These are phyloP conservation scores for Cnemophilus loriae DNA, from an alignment of 2,113 vertebrate genomes.

Conservation along the genomic window DNA sequence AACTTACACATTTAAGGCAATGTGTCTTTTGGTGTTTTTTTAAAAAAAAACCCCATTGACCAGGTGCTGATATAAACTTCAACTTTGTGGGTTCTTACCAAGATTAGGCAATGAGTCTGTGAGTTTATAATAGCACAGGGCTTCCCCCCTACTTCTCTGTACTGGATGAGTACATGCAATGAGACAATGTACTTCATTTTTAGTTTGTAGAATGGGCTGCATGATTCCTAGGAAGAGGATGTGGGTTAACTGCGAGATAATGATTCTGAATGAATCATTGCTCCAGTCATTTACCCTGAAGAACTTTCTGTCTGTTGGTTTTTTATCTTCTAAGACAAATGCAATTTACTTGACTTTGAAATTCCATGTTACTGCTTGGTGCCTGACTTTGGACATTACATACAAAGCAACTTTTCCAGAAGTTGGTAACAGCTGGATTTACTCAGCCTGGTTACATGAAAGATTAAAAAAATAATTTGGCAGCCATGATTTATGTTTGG, in stretches of 20 bases:
- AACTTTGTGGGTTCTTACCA: neutral
- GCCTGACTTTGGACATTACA: neutral
- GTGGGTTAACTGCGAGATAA: neutral
- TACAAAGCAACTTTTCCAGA: neutral
- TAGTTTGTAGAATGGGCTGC: neutral
- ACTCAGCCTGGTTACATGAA: neutral
- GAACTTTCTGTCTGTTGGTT: neutral
- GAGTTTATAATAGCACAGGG: neutral
- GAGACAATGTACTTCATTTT: rapidly evolving
- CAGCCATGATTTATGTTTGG: neutral
- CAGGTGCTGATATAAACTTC: neutral
- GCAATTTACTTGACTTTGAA: neutral
- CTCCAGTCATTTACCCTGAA: neutral
- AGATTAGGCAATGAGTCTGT: neutral
- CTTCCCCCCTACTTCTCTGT: neutral
- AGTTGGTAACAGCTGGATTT: neutral
- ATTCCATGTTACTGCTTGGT: neutral
- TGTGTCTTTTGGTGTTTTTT: neutral
- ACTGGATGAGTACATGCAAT: neutral
- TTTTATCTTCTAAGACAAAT: neutral
- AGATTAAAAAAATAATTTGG: neutral
- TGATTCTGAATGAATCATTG: neutral
- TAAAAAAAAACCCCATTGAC: neutral
- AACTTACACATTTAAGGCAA: neutral
- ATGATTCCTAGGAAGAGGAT: neutral